These are phyloP conservation scores for Encarsia formosa DNA, from an alignment of 2,888 invertebrate genomes.

Conservation along the genomic window DNA sequence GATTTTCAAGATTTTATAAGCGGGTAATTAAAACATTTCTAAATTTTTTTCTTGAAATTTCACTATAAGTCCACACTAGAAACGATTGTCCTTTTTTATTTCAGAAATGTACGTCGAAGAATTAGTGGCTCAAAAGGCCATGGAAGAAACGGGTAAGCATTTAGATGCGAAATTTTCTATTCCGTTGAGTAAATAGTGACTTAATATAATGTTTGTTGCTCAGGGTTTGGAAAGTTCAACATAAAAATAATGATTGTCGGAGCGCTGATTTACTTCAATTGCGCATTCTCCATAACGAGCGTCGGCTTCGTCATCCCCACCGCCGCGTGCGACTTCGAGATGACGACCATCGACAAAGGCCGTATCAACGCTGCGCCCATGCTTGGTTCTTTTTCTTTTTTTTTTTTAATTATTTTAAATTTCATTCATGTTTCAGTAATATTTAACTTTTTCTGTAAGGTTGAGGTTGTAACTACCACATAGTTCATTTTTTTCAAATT, in stretches of 20 bases:
- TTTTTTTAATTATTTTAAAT: not conserved
- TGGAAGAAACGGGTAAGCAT: conserved; percentile 38
- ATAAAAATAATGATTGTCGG: conserved; percentile 69
- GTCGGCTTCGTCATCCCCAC: conserved; percentile 80
- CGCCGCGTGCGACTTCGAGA: conserved; percentile 76
- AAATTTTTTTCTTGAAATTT: no score
- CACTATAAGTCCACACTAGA: no score
- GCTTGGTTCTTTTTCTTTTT: conserved; percentile 57
- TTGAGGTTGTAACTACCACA: not conserved
- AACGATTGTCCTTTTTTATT: not conserved
- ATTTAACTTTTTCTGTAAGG: not conserved
- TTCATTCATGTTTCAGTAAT: not conserved
- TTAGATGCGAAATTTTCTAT: not conserved
- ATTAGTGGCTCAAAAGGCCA: conserved; percentile 37
- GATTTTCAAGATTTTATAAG: no score
- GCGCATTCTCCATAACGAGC: conserved; percentile 75
- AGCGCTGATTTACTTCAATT: conserved; percentile 78
- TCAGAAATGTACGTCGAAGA: conserved; percentile 32
- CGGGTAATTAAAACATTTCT: no score
- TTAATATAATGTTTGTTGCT: not conserved
- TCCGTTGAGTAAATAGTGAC: not conserved
- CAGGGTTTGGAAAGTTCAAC: conserved; percentile 82
- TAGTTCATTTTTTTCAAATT: no score
- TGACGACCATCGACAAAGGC: conserved; percentile 75
- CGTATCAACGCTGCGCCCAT: conserved; percentile 74